Conservation (phyloP, 2,888 invertebrate species). For the Allygus modestus region DNA sequence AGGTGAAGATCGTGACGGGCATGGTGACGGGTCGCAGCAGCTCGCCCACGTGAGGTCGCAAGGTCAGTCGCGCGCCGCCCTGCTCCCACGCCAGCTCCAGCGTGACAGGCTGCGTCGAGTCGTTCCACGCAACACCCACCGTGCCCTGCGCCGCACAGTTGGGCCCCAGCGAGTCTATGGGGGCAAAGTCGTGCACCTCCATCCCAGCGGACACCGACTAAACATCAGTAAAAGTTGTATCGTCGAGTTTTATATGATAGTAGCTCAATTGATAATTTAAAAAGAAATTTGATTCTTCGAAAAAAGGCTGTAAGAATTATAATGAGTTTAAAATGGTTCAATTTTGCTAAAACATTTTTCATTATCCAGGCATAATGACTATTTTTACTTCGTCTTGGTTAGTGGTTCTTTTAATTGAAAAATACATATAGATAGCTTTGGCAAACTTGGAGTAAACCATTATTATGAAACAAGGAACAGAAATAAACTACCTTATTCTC, state of each 20-base stretch:
- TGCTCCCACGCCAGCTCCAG: slow-evolving; percentile 83
- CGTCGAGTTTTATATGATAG: too few species aligned
- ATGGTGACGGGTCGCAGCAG: slow-evolving; percentile 89
- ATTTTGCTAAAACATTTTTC: too few species aligned
- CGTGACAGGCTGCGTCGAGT: slow-evolving; percentile 92
- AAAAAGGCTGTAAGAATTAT: too few species aligned
- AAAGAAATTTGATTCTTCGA: too few species aligned
- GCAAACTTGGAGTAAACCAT: too few species aligned
- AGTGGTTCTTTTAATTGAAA: too few species aligned
- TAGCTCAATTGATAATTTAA: too few species aligned
- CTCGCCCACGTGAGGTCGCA: slow-evolving; percentile 93
- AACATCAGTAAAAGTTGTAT: slow-evolving; percentile 17
- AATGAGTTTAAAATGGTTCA: too few species aligned
- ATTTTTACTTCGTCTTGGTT: too few species aligned
- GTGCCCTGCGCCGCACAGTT: slow-evolving; percentile 82
- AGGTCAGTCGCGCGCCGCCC: slow-evolving; percentile 72
- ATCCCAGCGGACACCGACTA: slow-evolving; percentile 81
- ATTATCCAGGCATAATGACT: background rate
- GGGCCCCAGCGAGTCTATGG: slow-evolving; percentile 81
- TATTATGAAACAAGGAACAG: too few species aligned
- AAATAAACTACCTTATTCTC: too few species aligned
- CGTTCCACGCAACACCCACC: slow-evolving; percentile 94
- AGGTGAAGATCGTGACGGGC: slow-evolving; percentile 83
- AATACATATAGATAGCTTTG: too few species aligned
- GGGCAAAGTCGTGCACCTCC: slow-evolving; percentile 85